phyloP scores from a whole-genome alignment of 2,113 vertebrate genomes.

The Aplodontia rufa region DNA sequence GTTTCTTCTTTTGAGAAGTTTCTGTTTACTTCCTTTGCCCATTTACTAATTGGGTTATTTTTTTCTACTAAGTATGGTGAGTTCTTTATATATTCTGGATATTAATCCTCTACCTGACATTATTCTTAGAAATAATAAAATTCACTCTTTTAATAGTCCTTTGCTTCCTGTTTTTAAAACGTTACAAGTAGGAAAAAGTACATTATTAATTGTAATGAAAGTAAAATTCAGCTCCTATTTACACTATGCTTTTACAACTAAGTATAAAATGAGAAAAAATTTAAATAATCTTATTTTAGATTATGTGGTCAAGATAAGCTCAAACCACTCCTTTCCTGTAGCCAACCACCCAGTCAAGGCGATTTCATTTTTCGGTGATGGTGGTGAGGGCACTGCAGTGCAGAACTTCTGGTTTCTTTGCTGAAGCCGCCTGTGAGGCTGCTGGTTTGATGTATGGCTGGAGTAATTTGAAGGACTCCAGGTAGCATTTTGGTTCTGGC shows the following conservation, averaged over 20 bases:
- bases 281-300: slow-evolving; percentile 2
- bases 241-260: not conserved
- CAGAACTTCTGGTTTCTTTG: not conserved
- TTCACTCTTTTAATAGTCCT: not conserved
- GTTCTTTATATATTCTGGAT: no score
- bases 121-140: slow-evolving; percentile 7
- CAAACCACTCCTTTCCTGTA: not conserved
- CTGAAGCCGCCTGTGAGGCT: not conserved
- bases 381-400: not conserved
- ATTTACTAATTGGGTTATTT: no score
- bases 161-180: not conserved
- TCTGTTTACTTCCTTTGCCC: no score
- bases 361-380: not conserved
- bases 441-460: rapidly evolving
- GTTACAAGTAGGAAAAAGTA: not conserved
- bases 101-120: no score
- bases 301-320: not conserved
- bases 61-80: no score
- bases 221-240: not conserved
- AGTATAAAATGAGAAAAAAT: not conserved
- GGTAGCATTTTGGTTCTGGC: not conserved
- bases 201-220: not conserved
- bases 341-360: no score
- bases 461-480: rapidly evolving
- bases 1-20: no score